Base-by-base conservation (phyloP, 2,888 invertebrate species). In the Salpingus planirostris region DNA sequence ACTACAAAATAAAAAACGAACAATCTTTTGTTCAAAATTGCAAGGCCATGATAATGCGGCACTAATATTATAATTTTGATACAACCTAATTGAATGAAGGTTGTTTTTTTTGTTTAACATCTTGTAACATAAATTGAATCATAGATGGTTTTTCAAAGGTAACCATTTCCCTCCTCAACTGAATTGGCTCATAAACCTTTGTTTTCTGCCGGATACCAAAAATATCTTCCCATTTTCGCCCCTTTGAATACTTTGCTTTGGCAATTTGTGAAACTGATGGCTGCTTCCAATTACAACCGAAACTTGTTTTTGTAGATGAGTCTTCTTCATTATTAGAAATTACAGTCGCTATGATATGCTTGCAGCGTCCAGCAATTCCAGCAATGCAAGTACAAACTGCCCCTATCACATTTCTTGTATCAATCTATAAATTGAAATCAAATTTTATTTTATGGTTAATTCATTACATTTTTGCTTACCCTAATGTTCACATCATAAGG, bases 11-110 rank as follows among this genome's bases (percentile, higher is more conserved):
- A 26, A 13, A 26, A 26, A 26, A 13, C 6, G 14, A 7, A 11
- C 12, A 13, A 13, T 13, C n/a, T 13, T 13, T 26, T 26, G 27
- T 26, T 13, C 14, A 26, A 26, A 26, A 26, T 26, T 26, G 14
- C 27, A 13, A n/a, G 8, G 14, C 13, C 27, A 26, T 26, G 13
- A 26, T 26, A 26, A n/a, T n/a, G 27, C 12, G n/a, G 27, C 27
- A 26, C 8, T 13, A 26, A n/a, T 26, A 13, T 26, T 13, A 7
- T 13, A 26, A 13, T n/a, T 11, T 26, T 13, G 11, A 26, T 26
- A 26, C 27, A 26, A 26, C 27, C 27, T 26, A 14, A 13, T 13
- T 7, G 18, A 8, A 7, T 18, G 6, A 6, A 7, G 6, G 6
- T 18, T 13, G 27, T 11, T 7, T 7, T 26, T 13, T 13, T 26